Base-by-base conservation (phyloP, 2,113 vertebrate genomes). In the Heterotis niloticus region DNA sequence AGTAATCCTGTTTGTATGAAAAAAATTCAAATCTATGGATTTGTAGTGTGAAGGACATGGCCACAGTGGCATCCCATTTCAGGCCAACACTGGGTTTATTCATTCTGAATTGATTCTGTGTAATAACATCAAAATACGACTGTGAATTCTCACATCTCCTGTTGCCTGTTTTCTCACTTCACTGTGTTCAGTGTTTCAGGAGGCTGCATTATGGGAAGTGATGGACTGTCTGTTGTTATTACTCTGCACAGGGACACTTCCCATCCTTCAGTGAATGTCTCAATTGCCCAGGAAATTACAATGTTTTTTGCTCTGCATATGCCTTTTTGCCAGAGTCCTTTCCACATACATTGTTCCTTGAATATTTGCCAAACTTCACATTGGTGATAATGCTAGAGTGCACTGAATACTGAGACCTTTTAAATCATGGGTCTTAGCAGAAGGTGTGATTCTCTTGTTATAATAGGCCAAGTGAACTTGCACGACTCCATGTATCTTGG, bases 161-260 rank as follows among this genome's bases (percentile, higher is more conserved):
- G 5, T 23, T 59, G 54, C 51, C 71, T 24, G 24, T 26, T 74
- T 24, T 12, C 23, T 24, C 52, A 56, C 51, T 44, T 10, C 23
- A 62, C 51, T 54, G 23, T 59, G 71, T 74, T 54, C 23, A 24
- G 23, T 59, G 52, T 57, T 23, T 74, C 52, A 26, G 24, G 71
- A 54, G 20, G 16, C 57, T 52, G 54, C 71, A 26, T 74, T 74
- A 74, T 74, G 54, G 57, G 54, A 26, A 74, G 57, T 59, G 71
- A 74, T 23, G 57, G 26, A 28, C 54, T 18, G 71, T 74, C 71
- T 74, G 71, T 54, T 59, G 52, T 74, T 24, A 16, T 74, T 74
- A 74, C 18, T 24, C 13, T 59, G n/a, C 57, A 54, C 54, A 18
- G 26, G 34, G 54, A 23, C 5, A 14, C 54, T 59, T 24, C 71